Conservation (phyloP, 2,888 invertebrate species). For the Diloba caeruleocephala region DNA sequence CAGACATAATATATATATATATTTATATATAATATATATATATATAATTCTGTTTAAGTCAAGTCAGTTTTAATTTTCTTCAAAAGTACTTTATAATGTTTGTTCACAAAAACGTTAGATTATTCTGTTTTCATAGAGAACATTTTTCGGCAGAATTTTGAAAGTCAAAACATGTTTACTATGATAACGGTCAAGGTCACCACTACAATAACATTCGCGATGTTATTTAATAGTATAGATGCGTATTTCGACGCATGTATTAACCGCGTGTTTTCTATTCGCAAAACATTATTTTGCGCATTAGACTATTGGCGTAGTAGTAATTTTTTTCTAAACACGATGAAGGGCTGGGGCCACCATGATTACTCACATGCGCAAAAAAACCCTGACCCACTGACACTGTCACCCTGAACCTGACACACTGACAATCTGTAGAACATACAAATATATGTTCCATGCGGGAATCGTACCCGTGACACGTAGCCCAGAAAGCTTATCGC, state of each 20-base stretch:
- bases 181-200: conserved; percentile 59
- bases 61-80: no score
- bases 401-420: no score
- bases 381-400: no score
- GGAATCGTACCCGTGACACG: no score
- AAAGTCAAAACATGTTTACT: conserved; percentile 43
- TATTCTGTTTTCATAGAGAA: conserved; percentile 11
- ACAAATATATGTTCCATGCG: no score
- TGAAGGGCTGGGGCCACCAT: no score
- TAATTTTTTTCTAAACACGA: not conserved
- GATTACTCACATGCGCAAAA: no score
- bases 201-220: conserved; percentile 22
- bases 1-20: no score
- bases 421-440: no score
- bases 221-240: conserved; percentile 12
- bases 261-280: conserved; percentile 10
- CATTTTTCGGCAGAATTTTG: conserved; percentile 16
- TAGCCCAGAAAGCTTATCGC: no score
- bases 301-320: not conserved
- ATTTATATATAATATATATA: no score
- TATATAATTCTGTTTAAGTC: no score
- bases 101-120: conserved; percentile 19
- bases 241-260: conserved; percentile 6
- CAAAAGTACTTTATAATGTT: not conserved
- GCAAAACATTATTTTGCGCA: conserved; percentile 1